phyloP scores from a whole-genome alignment of 2,113 vertebrate genomes.

The Ageneiosus marmoratus region DNA sequence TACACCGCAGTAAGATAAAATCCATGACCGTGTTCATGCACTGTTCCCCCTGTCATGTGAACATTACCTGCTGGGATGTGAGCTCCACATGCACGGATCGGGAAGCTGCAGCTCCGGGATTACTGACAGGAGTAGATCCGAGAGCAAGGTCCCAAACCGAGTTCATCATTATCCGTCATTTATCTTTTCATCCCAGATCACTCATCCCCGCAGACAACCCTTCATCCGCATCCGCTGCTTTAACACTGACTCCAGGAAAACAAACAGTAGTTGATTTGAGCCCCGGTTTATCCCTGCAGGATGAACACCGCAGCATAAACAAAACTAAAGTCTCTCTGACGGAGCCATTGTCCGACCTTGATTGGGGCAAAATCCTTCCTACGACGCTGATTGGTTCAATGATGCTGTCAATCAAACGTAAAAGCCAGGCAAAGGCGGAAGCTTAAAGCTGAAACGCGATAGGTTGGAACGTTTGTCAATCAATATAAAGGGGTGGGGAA shows the following conservation, averaged over 20 bases:
- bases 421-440: not conserved
- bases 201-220: conserved; percentile 44
- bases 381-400: conserved; percentile 52
- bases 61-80: conserved; percentile 89
- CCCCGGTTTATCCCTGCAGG: conserved; percentile 41
- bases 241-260: not conserved
- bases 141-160: conserved; percentile 75
- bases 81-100: conserved; percentile 90
- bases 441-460: conserved; percentile 34
- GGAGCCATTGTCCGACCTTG: conserved; percentile 68
- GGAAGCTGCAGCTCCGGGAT: conserved; percentile 76
- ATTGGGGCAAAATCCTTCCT: conserved; percentile 40
- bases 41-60: not conserved
- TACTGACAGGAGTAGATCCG: conserved; percentile 74
- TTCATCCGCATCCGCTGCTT: not conserved
- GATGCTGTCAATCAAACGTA: conserved; percentile 43
- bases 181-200: conserved; percentile 62
- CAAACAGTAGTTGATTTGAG: not conserved
- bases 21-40: not conserved
- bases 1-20: not conserved
- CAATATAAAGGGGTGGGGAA: conserved; percentile 11
- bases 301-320: conserved; percentile 70
- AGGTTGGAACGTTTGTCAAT: conserved; percentile 47
- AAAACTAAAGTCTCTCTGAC: conserved; percentile 68
- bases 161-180: conserved; percentile 80